phyloP scores from a whole-genome alignment of 2,797 vertebrate genomes.

The Enteromius argenteus region DNA sequence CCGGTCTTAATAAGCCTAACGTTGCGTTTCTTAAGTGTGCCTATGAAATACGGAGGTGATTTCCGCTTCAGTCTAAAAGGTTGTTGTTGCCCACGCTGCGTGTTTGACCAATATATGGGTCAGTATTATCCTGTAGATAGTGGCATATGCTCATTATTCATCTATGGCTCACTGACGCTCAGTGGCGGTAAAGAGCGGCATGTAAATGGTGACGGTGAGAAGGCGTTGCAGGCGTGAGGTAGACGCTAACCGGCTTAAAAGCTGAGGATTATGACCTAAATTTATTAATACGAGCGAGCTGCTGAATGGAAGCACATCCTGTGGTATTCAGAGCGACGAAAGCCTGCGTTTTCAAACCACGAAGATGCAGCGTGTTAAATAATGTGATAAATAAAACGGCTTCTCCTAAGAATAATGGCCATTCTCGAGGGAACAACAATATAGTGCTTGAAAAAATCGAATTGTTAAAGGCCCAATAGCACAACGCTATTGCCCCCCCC shows the following conservation, averaged over 20 bases:
- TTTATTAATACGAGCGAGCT: slow-evolving; percentile 56
- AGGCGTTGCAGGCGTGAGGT: slow-evolving; percentile 62
- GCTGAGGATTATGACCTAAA: slow-evolving; percentile 60
- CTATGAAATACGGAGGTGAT: slow-evolving; percentile 3
- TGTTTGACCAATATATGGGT: slow-evolving; percentile 11
- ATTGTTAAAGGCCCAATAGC: slow-evolving; percentile 18
- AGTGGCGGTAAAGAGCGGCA: slow-evolving; percentile 40
- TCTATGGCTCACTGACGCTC: slow-evolving; percentile 38
- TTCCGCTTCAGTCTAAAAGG: slow-evolving; percentile 6
- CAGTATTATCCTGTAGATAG: neutral
- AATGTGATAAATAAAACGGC: neutral
- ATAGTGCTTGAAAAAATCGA: neutral
- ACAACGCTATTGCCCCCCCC: slow-evolving; percentile 62
- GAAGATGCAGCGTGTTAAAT: neutral
- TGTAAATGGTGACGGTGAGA: slow-evolving; percentile 53
- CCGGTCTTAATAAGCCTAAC: neutral
- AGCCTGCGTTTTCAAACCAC: slow-evolving; percentile 2
- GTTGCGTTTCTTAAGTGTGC: neutral
- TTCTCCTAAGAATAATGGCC: neutral
- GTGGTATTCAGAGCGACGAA: neutral
- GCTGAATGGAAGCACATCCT: slow-evolving; percentile 21
- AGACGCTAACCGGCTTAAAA: slow-evolving; percentile 63
- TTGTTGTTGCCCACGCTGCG: slow-evolving; percentile 3
- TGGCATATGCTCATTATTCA: slow-evolving; percentile 45
- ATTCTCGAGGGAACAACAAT: neutral